Base-by-base conservation (phyloP, 30 jellyfish, hydroid and myxozoan species). In the Sanderia malayensis region DNA sequence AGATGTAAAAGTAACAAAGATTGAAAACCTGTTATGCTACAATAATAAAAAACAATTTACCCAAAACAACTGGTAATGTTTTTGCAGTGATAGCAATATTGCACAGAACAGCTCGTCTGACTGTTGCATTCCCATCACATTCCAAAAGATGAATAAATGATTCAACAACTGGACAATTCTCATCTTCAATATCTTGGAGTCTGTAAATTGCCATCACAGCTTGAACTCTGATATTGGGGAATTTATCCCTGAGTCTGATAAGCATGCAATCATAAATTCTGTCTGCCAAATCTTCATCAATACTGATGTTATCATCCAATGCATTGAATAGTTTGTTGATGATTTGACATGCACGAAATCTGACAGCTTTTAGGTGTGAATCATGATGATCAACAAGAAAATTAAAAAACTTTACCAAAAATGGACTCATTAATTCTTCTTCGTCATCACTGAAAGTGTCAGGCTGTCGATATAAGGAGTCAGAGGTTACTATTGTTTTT, bases 211-310 rank as follows among this genome's bases (percentile, higher is more conserved):
- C 98, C 19, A 78, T 49, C 20, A 85, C 94, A 11, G 98, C 98
- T 47, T 84, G 96, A 17, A 85, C 85, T 24, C 98, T 85, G 45
- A 92, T 74, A 44, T 62, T 53, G 11, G 98, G 96, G 49, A 79
- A 79, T 55, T 80, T 92, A 67, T 92, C 98, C 18, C 74, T 92
- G 20, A 92, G 71, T 31, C 98, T 80, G 31, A 78, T 57, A 69
- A 90, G 74, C 97, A 90, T 90, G 82, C 97, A 90, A 66, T 83
- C 97, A 70, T 59, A 90, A 29, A 90, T 78, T 2, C 95, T 55
- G 37, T 70, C 89, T 20, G 96, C 88, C 4, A 90, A 73, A 60
- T 83, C 96, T 59, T 90, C 97, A 57, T 90, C 97, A 45, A 90
- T 90, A 76, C 95, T 90, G 45, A 71, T 72, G 28, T 90, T 87